These are phyloP conservation scores for Graphium colonna DNA, from an alignment of 2,888 invertebrate species.

Conservation along the genomic window DNA sequence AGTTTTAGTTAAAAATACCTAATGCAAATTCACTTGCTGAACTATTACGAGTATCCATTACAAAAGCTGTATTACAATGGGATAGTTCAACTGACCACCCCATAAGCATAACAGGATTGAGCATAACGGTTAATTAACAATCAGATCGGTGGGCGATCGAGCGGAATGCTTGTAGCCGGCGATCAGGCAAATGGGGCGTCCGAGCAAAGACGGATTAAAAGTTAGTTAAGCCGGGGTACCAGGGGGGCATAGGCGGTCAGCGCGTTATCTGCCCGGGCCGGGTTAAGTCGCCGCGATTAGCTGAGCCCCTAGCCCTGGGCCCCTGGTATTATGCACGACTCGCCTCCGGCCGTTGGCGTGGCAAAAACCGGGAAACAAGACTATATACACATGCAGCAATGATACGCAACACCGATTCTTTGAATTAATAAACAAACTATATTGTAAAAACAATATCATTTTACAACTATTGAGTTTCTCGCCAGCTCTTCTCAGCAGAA, in stretches of 20 bases:
- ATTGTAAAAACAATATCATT: no score
- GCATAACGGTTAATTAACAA: not conserved
- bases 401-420: no score
- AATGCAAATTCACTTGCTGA: no score
- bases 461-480: no score
- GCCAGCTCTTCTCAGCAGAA: no score
- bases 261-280: constrained; percentile 65
- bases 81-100: no score
- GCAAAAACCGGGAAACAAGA: constrained; percentile 73
- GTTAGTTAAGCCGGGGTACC: constrained; percentile 35
- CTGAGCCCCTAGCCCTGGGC: no score
- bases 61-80: no score
- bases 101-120: not conserved
- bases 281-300: constrained; percentile 72
- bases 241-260: constrained; percentile 63
- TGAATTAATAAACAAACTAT: no score
- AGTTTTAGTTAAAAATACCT: no score
- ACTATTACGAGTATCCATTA: no score
- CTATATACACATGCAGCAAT: no score
- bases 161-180: constrained; percentile 11
- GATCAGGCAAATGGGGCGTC: constrained; percentile 19
- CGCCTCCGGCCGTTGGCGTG: constrained; percentile 57
- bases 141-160: not conserved
- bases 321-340: not conserved
- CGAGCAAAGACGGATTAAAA: constrained; percentile 20